These are phyloP conservation scores for Synanceia verrucosa DNA, from an alignment of 2,797 vertebrate species.

Conservation along the genomic window DNA sequence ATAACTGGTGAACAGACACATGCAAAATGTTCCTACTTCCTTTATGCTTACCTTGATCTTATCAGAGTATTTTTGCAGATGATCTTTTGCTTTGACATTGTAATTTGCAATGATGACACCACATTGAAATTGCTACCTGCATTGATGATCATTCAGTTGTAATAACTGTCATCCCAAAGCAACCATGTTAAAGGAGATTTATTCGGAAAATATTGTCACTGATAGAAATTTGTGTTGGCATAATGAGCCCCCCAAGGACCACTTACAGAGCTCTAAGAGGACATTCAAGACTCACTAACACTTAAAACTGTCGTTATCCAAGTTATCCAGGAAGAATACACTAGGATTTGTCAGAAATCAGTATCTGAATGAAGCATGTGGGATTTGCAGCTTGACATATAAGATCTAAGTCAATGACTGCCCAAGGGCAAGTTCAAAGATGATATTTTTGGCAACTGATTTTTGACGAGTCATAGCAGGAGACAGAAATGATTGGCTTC, in stretches of 20 bases:
- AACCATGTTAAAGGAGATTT: slow-evolving; percentile 60
- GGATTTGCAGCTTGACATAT: neutral
- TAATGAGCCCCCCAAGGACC: slow-evolving; percentile 63
- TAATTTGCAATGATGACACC: slow-evolving; percentile 35
- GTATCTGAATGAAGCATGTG: neutral
- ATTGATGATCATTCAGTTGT: slow-evolving; percentile 43
- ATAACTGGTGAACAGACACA: slow-evolving; percentile 20
- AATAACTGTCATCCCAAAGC: slow-evolving; percentile 45
- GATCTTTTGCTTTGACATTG: slow-evolving; percentile 2
- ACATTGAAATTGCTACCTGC: slow-evolving; percentile 16
- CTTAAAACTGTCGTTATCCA: slow-evolving; percentile 43
- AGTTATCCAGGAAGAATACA: slow-evolving; percentile 28
- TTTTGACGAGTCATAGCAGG: slow-evolving; percentile 18
- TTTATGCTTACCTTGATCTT: slow-evolving; percentile 26
- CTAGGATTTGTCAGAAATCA: slow-evolving; percentile 32
- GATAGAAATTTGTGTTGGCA: slow-evolving; percentile 56
- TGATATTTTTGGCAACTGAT: slow-evolving; percentile 4
- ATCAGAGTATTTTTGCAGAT: slow-evolving; percentile 16
- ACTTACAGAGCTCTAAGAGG: slow-evolving; percentile 53
- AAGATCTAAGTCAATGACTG: slow-evolving; percentile 17
- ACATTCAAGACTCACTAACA: slow-evolving; percentile 59
- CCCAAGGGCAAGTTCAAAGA: slow-evolving; percentile 38
- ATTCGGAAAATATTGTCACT: slow-evolving; percentile 58
- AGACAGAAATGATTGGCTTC: slow-evolving; percentile 22
- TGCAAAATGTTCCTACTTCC: slow-evolving; percentile 15